phyloP scores from a whole-genome alignment of 2,113 vertebrate species.

The Pampusana beccarii region DNA sequence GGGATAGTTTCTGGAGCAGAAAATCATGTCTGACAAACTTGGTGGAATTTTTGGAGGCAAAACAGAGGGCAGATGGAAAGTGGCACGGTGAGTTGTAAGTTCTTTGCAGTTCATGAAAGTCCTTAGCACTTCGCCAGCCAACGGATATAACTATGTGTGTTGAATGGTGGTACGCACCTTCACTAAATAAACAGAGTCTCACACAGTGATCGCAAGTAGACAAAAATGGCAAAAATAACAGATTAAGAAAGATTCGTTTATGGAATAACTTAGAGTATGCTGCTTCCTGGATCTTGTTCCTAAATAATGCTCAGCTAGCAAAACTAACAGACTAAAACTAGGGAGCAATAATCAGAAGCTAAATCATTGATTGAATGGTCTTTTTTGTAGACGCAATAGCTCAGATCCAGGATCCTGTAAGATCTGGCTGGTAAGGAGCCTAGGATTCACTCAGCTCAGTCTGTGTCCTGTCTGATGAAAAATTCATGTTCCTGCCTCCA shows the following conservation, averaged over 20 bases:
- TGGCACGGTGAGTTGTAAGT: background rate
- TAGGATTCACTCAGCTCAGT: background rate
- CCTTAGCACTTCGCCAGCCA: background rate
- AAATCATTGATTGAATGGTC: background rate
- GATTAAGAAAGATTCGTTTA: background rate
- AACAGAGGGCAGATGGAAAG: background rate
- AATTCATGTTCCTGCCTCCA: background rate
- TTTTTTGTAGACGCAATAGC: background rate
- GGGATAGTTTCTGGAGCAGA: background rate
- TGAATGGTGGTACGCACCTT: background rate
- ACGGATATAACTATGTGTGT: background rate
- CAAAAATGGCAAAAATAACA: background rate
- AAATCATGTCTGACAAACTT: background rate
- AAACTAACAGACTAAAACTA: background rate
- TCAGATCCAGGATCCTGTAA: background rate
- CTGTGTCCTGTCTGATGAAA: background rate
- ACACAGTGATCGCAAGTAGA: background rate
- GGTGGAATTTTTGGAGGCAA: conserved; percentile 10
- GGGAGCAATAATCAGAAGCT: background rate
- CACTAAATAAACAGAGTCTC: background rate
- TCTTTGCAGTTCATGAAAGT: background rate
- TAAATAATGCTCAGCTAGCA: background rate
- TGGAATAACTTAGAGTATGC: background rate
- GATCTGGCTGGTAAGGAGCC: background rate
- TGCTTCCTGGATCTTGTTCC: background rate